A percentile compares a stretch with the other conserved stretches of the same genome.
phyloP scores from a whole-genome alignment of 2,888 invertebrate species.

The Spicauda simplicius region DNA sequence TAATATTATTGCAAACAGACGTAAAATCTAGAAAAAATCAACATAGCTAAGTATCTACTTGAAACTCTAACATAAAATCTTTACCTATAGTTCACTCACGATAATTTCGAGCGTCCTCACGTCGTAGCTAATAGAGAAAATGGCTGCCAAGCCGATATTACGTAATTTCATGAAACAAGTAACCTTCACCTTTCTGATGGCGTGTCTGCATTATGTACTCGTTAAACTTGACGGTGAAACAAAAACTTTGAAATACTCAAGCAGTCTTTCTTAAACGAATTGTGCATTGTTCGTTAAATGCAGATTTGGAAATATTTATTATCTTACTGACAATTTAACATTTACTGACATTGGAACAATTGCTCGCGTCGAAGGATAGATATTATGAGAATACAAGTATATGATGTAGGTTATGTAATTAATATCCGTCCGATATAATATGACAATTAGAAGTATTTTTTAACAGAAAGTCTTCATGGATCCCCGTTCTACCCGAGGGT shows the following conservation, averaged over 20 bases:
- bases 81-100: constrained; percentile 15
- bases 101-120: constrained; percentile 47
- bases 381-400: too few species aligned
- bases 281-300: constrained; percentile 6
- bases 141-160: constrained; percentile 48
- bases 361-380: too few species aligned
- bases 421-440: not conserved
- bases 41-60: not conserved
- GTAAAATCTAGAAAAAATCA: not conserved
- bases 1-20: not conserved
- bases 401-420: not conserved
- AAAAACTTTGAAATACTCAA: constrained; percentile 30
- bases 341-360: not conserved
- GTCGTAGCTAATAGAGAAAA: constrained; percentile 60
- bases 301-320: not conserved
- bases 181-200: constrained; percentile 70
- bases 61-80: not conserved
- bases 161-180: constrained; percentile 55
- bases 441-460: not conserved
- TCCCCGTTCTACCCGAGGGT: too few species aligned
- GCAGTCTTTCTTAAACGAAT: constrained; percentile 19
- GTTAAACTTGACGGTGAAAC: constrained; percentile 24
- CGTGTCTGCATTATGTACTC: constrained; percentile 47
- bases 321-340: not conserved
- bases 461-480: too few species aligned